Evolutionary conservation across 2,888 invertebrate species (phyloP), one percentile per base, ranked within the genome.

Genomic region (Coenonympha arcania): DNA sequence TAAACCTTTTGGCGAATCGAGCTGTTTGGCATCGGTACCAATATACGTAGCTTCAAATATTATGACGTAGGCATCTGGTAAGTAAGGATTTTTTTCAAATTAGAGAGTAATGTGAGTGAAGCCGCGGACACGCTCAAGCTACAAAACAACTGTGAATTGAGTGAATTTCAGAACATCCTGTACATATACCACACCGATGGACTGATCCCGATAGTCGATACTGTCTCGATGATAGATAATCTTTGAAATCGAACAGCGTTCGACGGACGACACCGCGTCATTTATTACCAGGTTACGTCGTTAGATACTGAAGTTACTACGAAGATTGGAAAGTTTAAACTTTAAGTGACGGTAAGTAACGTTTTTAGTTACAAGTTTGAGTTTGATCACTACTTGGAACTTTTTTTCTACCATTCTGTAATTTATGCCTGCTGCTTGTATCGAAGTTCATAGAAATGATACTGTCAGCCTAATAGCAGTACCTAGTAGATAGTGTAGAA

Each of bases 211-310:
- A 57, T 60, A 59, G 55, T 59, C 64, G 83, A 83, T 83, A 83
- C 67, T 81, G 83, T 83, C 83, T 56, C 56, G 68, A 72, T 83
- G 83, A 83, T 83, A 83, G 83, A 83, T 83, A 83, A 83, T 83
- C 82, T 82, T 71, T 68, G 62, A 57, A 68, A 83, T 84, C 82
- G 82, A 76, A 83, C 83, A 83, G 64, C 73, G 74, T 78, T 80
- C 82, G 80, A 83, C 65, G 76, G 71, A 52, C 61, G 59, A 63
- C 50, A 54, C 46, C 41, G 50, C 48, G 40, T 49, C 50, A 58
- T 58, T 53, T 57, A 58, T 58, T 57, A 54, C 50, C 13, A 13
- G 11, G 16, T 9, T 11, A 9, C 31, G 19, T 45, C 36, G 45
- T 45, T 37, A 37, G 36, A 15, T 8, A 13, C 19, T 15, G 19